Conservation (phyloP, 2,113 vertebrate genomes). For the Lagopus muta region DNA sequence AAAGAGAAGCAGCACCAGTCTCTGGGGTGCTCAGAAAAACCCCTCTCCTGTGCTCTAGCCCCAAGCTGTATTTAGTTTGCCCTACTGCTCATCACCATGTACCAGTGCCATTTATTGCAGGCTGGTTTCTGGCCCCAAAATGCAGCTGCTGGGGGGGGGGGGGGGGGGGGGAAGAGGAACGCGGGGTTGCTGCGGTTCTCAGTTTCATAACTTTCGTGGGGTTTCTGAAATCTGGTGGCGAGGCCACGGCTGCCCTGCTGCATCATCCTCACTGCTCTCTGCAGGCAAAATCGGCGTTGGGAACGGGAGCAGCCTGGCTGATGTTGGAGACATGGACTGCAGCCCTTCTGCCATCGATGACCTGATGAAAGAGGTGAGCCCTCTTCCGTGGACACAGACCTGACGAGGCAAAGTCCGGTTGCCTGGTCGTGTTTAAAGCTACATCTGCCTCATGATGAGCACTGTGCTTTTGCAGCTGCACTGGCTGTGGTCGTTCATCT, state of each 20-base stretch:
- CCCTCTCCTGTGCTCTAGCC: background rate
- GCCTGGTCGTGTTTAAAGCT: rapidly evolving
- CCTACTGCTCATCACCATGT: rapidly evolving
- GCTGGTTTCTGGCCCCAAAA: background rate
- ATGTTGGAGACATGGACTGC: constrained; percentile 86
- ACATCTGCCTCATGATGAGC: rapidly evolving
- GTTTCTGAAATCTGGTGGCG: rapidly evolving
- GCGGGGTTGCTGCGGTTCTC: background rate
- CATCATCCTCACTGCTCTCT: background rate
- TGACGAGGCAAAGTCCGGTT: background rate
- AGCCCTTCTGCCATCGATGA: constrained; percentile 86
- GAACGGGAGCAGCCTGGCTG: constrained; percentile 65
- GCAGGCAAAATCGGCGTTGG: constrained; percentile 79
- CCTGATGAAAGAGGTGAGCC: constrained; percentile 88
- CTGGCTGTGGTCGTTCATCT: rapidly evolving
- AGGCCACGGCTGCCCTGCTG: background rate
- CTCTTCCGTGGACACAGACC: rapidly evolving
- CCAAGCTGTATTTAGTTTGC: background rate
- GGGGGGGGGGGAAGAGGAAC: background rate
- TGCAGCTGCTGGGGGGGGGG: background rate
- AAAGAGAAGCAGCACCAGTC: constrained; percentile 36
- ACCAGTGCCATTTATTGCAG: background rate
- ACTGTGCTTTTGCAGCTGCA: rapidly evolving
- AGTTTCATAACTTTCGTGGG: background rate
- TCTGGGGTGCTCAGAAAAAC: constrained; percentile 15